Evolutionary conservation across 2,797 vertebrate species (phyloP).

Genomic region (Pipistrellus kuhlii): DNA sequence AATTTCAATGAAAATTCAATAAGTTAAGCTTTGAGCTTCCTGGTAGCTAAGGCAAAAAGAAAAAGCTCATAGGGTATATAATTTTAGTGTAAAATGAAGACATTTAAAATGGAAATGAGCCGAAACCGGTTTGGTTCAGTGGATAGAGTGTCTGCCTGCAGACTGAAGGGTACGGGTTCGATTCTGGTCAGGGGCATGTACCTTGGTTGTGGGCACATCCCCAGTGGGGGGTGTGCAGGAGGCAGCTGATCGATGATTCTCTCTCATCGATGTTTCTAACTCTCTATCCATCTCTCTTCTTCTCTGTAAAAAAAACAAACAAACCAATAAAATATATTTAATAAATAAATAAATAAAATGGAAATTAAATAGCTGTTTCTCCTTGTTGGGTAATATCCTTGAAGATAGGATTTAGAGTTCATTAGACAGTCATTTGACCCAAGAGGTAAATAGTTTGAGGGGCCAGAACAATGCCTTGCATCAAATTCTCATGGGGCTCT

Average conservation of each 20-base stretch:
- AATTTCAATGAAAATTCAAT: neutral
- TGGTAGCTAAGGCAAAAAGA: neutral
- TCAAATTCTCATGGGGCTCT: conserved; percentile 83
- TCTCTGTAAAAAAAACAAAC: too few species aligned
- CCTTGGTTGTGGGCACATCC: too few species aligned
- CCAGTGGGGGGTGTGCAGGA: too few species aligned
- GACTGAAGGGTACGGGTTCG: too few species aligned
- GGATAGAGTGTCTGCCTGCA: too few species aligned
- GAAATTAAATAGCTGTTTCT: neutral
- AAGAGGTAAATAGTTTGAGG: conserved; percentile 82
- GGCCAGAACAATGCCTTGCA: conserved; percentile 81
- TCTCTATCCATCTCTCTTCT: too few species aligned
- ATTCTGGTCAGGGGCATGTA: too few species aligned
- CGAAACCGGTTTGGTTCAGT: too few species aligned
- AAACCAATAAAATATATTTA: too few species aligned
- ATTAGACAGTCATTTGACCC: conserved; percentile 59
- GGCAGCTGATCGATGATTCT: too few species aligned
- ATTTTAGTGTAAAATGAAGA: neutral
- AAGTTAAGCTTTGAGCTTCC: neutral
- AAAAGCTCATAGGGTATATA: neutral
- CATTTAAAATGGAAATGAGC: conserved; percentile 25
- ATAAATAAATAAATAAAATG: neutral
- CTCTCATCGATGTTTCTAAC: too few species aligned
- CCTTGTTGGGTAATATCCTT: conserved; percentile 8
- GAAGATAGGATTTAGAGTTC: neutral